A percentile compares a stretch with the other conserved stretches of the same genome.
Conservation (phyloP, 2,113 vertebrate genomes). For the Xyliphius kryptos region DNA sequence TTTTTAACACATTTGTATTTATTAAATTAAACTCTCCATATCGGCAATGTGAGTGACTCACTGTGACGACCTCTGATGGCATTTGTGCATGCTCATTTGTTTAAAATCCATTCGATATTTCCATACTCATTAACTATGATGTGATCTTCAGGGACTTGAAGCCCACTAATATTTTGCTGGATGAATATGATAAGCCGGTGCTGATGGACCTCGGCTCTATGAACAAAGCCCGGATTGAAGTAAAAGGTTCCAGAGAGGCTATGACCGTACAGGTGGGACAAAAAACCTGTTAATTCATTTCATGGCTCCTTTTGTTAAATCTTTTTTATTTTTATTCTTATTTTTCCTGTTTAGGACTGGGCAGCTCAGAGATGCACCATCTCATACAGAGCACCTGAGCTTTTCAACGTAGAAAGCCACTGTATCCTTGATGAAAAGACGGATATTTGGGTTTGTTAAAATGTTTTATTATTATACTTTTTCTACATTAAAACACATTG, state of each 20-base stretch:
- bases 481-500: too few species aligned
- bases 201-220: conserved; percentile 97
- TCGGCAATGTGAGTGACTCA: too few species aligned
- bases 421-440: conserved; percentile 92
- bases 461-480: too few species aligned
- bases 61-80: too few species aligned
- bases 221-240: conserved; percentile 83
- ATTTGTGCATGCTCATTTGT: too few species aligned
- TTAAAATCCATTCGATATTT: too few species aligned
- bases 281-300: background rate
- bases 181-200: conserved; percentile 77
- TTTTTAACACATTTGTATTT: too few species aligned
- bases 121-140: too few species aligned
- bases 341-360: conserved; percentile 70
- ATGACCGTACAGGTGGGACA: conserved; percentile 89
- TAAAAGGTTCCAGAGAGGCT: conserved; percentile 76
- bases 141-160: conserved; percentile 87
- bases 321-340: background rate
- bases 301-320: too few species aligned
- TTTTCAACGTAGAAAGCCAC: conserved; percentile 86
- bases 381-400: conserved; percentile 92
- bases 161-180: conserved; percentile 92
- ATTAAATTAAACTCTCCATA: too few species aligned
- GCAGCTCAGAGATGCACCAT: conserved; percentile 68
- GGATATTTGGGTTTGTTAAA: conserved; percentile 98